A percentile compares a stretch with the other conserved stretches of the same genome.
Evolutionary conservation across 2,797 vertebrate species (phyloP).

Genomic region (Euthynnus affinis): DNA sequence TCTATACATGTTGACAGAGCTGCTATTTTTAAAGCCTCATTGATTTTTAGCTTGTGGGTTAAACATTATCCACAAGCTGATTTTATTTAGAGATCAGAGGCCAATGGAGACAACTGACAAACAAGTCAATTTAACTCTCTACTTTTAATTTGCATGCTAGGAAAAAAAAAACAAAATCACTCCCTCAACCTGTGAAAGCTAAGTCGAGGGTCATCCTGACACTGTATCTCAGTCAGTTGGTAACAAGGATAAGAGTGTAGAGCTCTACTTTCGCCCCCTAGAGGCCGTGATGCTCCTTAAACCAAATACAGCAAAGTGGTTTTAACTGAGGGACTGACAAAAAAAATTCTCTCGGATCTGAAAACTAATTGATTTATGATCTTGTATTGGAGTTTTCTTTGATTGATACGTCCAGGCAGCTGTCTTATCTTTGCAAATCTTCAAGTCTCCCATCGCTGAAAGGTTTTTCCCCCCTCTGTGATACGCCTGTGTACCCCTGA

Average conservation of each 20-base stretch:
- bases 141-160: background rate
- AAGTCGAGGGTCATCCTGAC: background rate
- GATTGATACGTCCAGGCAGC: background rate
- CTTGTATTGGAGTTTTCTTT: background rate
- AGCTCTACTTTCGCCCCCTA: background rate
- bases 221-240: background rate
- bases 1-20: slow-evolving; percentile 7
- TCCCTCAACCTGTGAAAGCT: background rate
- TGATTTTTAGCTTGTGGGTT: slow-evolving; percentile 39
- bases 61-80: slow-evolving; percentile 44
- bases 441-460: background rate
- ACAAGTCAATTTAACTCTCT: background rate
- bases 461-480: background rate
- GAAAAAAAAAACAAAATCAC: background rate
- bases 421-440: background rate
- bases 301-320: background rate
- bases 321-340: background rate
- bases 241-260: background rate
- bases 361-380: background rate
- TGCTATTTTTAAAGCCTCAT: slow-evolving; percentile 63
- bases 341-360: background rate
- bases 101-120: background rate
- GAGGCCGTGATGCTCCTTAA: background rate
- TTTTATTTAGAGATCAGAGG: background rate
- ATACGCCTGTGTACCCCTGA: background rate